These are phyloP conservation scores for Hemiprocne comata DNA, from an alignment of 2,113 vertebrate genomes.

Conservation along the genomic window DNA sequence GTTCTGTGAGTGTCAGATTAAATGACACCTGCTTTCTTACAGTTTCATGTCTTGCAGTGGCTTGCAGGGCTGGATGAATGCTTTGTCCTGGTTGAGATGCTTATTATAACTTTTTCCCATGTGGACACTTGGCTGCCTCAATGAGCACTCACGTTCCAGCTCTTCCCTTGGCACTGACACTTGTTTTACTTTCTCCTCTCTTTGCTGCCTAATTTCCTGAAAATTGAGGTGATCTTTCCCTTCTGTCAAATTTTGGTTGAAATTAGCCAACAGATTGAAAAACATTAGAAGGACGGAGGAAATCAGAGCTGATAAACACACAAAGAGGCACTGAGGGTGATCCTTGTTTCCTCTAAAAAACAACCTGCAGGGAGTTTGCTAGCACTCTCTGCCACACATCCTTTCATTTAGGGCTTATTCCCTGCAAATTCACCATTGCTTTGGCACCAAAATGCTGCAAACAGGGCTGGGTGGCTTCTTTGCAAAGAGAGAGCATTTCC, in stretches of 20 bases:
- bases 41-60: background rate
- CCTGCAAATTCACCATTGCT: background rate
- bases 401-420: background rate
- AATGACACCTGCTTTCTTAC: background rate
- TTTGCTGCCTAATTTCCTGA: conserved; percentile 46
- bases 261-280: background rate
- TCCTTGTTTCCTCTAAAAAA: background rate
- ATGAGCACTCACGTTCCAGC: conserved; percentile 9
- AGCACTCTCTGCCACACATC: background rate
- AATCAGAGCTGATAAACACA: background rate
- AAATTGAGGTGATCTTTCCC: conserved; percentile 38
- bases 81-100: background rate
- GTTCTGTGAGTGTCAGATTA: background rate
- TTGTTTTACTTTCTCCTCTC: conserved; percentile 51
- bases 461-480: background rate
- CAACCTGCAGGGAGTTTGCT: background rate
- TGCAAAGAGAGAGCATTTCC: background rate
- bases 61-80: background rate
- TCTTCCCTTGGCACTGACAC: background rate
- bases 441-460: background rate
- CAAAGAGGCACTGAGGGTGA: background rate
- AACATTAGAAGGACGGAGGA: background rate
- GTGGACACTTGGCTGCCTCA: conserved; percentile 29
- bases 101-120: conserved; percentile 38
- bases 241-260: conserved; percentile 16